phyloP scores from a whole-genome alignment of 1,140 invertebrate genomes.

The Drosophila athabasca region DNA sequence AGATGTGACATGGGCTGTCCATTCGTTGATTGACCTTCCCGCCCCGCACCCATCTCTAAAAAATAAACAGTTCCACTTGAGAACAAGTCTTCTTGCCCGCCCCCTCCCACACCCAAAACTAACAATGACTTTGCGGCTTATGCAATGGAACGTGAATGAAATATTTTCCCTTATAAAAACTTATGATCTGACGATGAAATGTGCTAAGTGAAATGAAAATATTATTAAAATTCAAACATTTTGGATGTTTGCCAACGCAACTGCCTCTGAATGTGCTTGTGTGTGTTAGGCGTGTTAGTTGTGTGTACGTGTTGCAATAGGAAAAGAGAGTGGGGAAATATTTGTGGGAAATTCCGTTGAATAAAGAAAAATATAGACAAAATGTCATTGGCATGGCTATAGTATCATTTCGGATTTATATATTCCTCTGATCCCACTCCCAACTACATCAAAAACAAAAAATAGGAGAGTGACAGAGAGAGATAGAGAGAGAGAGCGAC shows the following conservation, averaged over 20 bases:
- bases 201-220: slow-evolving; percentile 47
- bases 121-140: slow-evolving; percentile 21
- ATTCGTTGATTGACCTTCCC: no score
- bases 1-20: no score
- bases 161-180: slow-evolving; percentile 34
- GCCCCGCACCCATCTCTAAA: background rate
- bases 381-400: slow-evolving; percentile 1
- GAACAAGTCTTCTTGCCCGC: slow-evolving; percentile 32
- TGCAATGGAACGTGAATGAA: slow-evolving; percentile 30
- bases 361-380: slow-evolving; percentile 15
- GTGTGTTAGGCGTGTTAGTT: no score
- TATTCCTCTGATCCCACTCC: slow-evolving; percentile 7
- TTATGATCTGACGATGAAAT: slow-evolving; percentile 35
- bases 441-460: background rate
- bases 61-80: slow-evolving; percentile 6
- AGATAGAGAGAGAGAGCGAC: slow-evolving; percentile 39
- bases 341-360: slow-evolving; percentile 29
- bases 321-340: background rate
- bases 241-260: slow-evolving; percentile 57
- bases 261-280: slow-evolving; percentile 4
- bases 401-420: slow-evolving; percentile 22
- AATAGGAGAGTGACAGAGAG: slow-evolving; percentile 9
- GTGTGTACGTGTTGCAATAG: slow-evolving; percentile 35
- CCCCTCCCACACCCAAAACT: background rate
- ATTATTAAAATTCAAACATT: slow-evolving; percentile 55